Evolutionary conservation across 2,888 invertebrate genomes (phyloP).

Genomic region (Drosophila setosimentum): DNA sequence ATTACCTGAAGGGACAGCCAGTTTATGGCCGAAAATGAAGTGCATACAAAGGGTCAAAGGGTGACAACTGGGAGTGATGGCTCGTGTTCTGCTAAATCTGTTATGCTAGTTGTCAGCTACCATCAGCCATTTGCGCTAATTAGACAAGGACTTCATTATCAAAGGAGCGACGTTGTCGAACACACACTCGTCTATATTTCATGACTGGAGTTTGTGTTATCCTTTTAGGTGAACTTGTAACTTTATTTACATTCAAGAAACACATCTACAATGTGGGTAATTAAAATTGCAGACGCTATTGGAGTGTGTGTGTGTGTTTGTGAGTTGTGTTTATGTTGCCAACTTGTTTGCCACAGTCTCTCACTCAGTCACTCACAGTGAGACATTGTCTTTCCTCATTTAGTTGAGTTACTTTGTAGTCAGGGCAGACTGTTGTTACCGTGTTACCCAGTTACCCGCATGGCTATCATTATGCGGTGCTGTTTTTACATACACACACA

Average conservation of each 20-base stretch:
- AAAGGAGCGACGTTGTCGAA: conserved; percentile 19
- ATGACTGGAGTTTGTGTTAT: conserved; percentile 1
- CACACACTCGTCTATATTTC: not conserved
- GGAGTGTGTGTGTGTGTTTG: conserved; percentile 18
- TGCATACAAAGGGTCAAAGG: conserved; percentile 21
- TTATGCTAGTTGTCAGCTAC: conserved; percentile 9
- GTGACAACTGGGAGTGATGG: conserved; percentile 2
- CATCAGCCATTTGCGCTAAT: conserved; percentile 31
- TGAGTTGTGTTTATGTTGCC: conserved; percentile 61
- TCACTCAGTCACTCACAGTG: not conserved
- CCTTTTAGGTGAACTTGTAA: conserved; percentile 40
- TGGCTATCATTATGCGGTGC: conserved; percentile 43
- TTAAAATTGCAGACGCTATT: conserved; percentile 66
- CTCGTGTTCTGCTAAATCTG: conserved; percentile 7
- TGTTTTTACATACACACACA: conserved; percentile 15
- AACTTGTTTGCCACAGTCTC: conserved; percentile 36
- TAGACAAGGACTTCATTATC: conserved; percentile 30
- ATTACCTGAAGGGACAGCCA: conserved; percentile 19
- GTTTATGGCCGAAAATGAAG: conserved; percentile 17
- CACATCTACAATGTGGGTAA: conserved; percentile 72
- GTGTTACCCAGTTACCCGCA: conserved; percentile 6
- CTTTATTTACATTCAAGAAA: conserved; percentile 55
- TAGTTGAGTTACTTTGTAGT: conserved; percentile 40
- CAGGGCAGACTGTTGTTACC: conserved; percentile 9
- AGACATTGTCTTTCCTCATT: conserved; percentile 32